Evolutionary conservation across 2,797 vertebrate species (phyloP).

Genomic region (Odontamblyopus rebecca): DNA sequence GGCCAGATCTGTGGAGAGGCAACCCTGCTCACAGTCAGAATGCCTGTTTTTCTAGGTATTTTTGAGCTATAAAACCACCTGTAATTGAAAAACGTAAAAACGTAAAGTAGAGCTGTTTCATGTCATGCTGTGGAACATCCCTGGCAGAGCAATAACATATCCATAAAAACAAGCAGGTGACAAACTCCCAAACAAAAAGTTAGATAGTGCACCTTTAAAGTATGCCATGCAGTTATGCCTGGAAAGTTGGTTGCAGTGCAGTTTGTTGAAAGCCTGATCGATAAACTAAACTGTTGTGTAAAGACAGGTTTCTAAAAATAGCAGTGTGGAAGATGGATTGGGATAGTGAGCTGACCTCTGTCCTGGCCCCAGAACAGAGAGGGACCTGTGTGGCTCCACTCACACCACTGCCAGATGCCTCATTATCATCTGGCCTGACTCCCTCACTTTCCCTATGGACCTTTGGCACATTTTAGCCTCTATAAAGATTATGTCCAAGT

Average conservation of each 20-base stretch:
- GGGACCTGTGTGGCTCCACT: constrained; percentile 12
- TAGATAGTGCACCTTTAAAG: too few species aligned
- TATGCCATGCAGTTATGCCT: not conserved
- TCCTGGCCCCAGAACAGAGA: constrained; percentile 23
- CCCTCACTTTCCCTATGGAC: not conserved
- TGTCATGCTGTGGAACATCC: too few species aligned
- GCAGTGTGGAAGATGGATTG: constrained; percentile 14
- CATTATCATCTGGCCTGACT: constrained; percentile 31
- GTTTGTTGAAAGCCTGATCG: not conserved
- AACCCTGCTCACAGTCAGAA: too few species aligned
- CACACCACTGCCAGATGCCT: constrained; percentile 22
- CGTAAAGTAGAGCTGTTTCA: too few species aligned
- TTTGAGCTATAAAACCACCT: too few species aligned
- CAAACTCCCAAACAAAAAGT: too few species aligned
- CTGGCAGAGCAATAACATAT: too few species aligned
- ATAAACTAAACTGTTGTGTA: not conserved
- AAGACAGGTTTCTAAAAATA: constrained; percentile 23
- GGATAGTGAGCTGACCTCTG: constrained; percentile 18
- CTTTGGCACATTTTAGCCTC: constrained; percentile 16
- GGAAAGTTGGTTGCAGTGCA: not conserved
- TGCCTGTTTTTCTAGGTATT: too few species aligned
- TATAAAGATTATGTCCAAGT: not conserved
- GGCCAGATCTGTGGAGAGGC: too few species aligned
- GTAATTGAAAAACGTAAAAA: too few species aligned
- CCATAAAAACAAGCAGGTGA: too few species aligned